phyloP scores from a whole-genome alignment of 2,113 vertebrate genomes.

The Pituophis catenifer region DNA sequence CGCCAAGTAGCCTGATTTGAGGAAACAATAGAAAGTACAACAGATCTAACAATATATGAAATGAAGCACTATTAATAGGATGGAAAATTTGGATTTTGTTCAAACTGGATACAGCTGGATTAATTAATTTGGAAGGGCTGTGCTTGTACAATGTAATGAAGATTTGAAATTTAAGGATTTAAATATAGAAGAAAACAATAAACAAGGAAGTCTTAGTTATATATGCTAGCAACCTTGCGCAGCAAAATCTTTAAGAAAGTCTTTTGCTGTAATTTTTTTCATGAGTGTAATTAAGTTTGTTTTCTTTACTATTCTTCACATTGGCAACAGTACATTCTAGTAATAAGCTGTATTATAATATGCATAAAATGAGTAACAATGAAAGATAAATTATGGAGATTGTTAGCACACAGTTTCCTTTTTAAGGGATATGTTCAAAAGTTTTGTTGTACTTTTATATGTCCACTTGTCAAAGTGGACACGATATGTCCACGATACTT shows the following conservation, averaged over 20 bases:
- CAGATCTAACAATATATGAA: conserved; percentile 61
- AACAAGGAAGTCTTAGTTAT: neutral
- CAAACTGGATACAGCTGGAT: conserved; percentile 16
- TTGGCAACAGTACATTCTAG: neutral
- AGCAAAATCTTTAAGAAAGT: neutral
- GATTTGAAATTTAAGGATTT: neutral
- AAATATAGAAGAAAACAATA: neutral
- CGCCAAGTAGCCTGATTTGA: conserved; percentile 79
- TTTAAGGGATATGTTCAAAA: neutral
- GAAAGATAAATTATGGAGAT: neutral
- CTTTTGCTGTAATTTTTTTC: neutral
- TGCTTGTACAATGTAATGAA: neutral
- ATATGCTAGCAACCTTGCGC: neutral
- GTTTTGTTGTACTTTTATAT: neutral
- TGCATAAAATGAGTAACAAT: neutral
- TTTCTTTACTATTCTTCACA: neutral
- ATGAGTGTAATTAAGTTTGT: too few species aligned
- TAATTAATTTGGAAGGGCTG: conserved; percentile 2
- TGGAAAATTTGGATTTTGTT: conserved; percentile 23
- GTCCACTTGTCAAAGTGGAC: neutral
- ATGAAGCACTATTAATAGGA: conserved; percentile 51
- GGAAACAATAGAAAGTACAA: conserved; percentile 69
- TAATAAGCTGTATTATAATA: neutral
- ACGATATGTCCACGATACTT: neutral
- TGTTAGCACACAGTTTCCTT: too few species aligned